These are phyloP conservation scores for Crepidodera aurea DNA, from an alignment of 2,888 invertebrate species.

Conservation along the genomic window DNA sequence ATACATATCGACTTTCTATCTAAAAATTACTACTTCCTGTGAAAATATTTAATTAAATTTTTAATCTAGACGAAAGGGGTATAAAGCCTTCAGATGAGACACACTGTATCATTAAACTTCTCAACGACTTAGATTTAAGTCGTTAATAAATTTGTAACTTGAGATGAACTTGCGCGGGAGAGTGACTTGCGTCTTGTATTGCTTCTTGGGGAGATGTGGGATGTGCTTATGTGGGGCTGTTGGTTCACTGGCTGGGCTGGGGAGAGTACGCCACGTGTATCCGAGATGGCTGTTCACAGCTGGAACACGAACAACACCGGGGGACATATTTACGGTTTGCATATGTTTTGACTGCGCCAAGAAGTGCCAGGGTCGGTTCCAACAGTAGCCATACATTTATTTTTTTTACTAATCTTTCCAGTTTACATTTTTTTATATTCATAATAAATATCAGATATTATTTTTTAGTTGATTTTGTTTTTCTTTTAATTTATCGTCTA, in stretches of 20 bases:
- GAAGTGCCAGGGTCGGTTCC: neutral
- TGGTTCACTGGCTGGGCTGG: neutral
- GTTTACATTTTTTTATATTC: too few relatives aligned
- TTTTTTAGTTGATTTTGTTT: too few relatives aligned
- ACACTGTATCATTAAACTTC: neutral
- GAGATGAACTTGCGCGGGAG: constrained; percentile 34
- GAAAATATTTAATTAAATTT: too few relatives aligned
- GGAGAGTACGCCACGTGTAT: constrained; percentile 52
- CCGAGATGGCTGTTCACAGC: constrained; percentile 55
- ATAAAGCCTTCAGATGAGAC: too few relatives aligned
- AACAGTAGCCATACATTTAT: too few relatives aligned
- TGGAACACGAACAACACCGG: constrained; percentile 57
- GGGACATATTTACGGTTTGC: constrained; percentile 57
- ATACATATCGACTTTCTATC: too few relatives aligned
- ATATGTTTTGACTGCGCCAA: constrained; percentile 46
- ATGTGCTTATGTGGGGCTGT: neutral
- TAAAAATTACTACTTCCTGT: too few relatives aligned
- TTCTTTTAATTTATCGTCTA: too few relatives aligned
- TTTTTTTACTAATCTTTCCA: too few relatives aligned
- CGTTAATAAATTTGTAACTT: constrained; percentile 33
- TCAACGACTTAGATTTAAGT: neutral
- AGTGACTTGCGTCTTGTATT: constrained; percentile 26
- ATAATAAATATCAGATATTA: too few relatives aligned
- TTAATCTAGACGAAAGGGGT: too few relatives aligned
- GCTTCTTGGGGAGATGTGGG: constrained; percentile 25